Evolutionary conservation across 1,140 invertebrate species (phyloP), one percentile per base, ranked within the genome.

Genomic region (Nephila pilipes): DNA sequence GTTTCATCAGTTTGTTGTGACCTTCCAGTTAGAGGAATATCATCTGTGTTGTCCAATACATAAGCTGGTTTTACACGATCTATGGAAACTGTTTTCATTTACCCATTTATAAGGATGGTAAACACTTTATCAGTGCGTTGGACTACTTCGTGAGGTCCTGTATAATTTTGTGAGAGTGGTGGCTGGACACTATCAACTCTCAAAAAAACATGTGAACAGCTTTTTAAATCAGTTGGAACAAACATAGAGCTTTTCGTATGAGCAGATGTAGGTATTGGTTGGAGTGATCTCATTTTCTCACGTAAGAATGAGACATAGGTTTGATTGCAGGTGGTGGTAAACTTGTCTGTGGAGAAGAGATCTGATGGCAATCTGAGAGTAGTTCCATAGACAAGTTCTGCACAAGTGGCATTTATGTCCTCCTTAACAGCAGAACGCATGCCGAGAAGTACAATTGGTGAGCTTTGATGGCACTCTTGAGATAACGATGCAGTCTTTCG

Each of bases 361-460:
- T 95, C 93, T 16, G 85, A 90, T 22, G 94, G 94, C 8, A 95
- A 46, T 2, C 58, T n/a, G 14, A 95, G 85, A 18, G 87, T 36
- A 14, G 22, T 46, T 2, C 92, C 95, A 83, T 94, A 94, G 0
- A 94, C 85, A 2, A 95, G 81, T 87, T 95, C 94, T 8, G 93
- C 93, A 3, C 63, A 14, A 1, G 92, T 93, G 10, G 92, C 65
- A 2, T 93, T 55, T 2, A 95, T 65, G 90, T 95, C 94, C 32
- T 94, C 93, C 36, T 95, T 95, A 3, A 94, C 36, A 18, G 94
- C 85, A 8, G 81, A 63, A 18, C 93, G 90, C 8, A 95, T 32
- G 8, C 95, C 93, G 0, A 96, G 90, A 0, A 96, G 94, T 0
- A 96, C 95, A 0, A 95, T 93, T 10, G 96, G 85, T 94, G 91